Evolutionary conservation across 2,888 invertebrate species (phyloP), one percentile per base, ranked within the genome.

Genomic region (Ernsta delagoae): DNA sequence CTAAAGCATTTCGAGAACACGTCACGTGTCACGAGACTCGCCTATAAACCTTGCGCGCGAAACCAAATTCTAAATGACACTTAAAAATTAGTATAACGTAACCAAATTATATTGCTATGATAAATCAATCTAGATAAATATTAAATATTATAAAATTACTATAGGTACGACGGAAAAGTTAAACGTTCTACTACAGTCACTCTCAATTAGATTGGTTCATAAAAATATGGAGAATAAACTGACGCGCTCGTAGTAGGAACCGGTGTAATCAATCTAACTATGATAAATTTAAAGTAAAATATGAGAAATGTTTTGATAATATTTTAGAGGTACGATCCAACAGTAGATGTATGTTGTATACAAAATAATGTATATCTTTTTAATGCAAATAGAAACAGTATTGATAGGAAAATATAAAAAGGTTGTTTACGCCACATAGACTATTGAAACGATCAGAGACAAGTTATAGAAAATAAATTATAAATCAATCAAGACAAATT

Each of bases 11-110:
- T 48, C 31, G 16, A 43, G 57, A 50, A 36, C 8, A n/a, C 24
- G 12, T 24, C 6, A n/a, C n/a, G n/a, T n/a, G n/a, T n/a, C n/a
- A 61, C 69, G 72, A 77, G 78, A 75, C 71, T 82, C 78, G 86
- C 83, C 85, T 77, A 83, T 72, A 79, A 77, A 82, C 85, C 83
- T 83, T 77, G 74, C 74, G 70, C 80, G 85, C 78, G 87, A 86
- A 92, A 91, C 90, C 88, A 92, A 91, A 92, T 92, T 92, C 92
- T 92, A 92, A 92, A 92, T 91, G 87, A 89, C 89, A 83, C 85
- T 86, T 83, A 86, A 86, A 84, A 86, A 84, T 82, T 71, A 70
- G 66, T 71, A 72, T 73, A 59, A 64, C 57, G 62, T 60, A 59
- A 69, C 59, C 50, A 69, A 54, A 63, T 61, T 68, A 62, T 68